Percentiles rank a stretch among this genome's conserved stretches.
These are phyloP conservation scores for Drosophila nannoptera DNA, from an alignment of 1,140 invertebrate genomes.

Conservation along the genomic window DNA sequence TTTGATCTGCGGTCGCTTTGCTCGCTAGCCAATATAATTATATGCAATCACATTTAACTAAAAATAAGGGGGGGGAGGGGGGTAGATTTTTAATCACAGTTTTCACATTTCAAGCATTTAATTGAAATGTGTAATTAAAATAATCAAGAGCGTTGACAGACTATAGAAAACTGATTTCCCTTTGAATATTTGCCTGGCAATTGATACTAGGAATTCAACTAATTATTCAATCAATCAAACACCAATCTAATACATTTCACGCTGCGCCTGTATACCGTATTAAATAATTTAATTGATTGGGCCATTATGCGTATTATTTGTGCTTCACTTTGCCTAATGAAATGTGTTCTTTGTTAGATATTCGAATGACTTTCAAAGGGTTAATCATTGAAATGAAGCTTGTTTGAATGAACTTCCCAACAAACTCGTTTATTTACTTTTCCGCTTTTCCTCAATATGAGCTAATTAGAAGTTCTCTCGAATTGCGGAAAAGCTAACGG, in stretches of 20 bases:
- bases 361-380: too few species aligned
- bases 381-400: too few species aligned
- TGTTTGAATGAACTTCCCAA: too few species aligned
- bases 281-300: too few species aligned
- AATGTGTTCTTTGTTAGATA: too few species aligned
- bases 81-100: conserved; percentile 28
- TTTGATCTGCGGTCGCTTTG: conserved; percentile 22
- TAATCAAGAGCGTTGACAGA: background rate
- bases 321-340: too few species aligned
- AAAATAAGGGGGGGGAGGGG: too few species aligned
- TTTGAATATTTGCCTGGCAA: background rate
- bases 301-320: too few species aligned
- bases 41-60: conserved; percentile 19
- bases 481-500: background rate
- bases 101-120: background rate
- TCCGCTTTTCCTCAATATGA: too few species aligned
- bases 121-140: background rate
- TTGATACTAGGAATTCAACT: background rate
- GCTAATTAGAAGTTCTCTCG: background rate
- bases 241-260: background rate
- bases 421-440: too few species aligned
- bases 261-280: too few species aligned
- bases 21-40: conserved; percentile 26
- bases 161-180: background rate
- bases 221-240: background rate